Conservation (phyloP, 2,888 invertebrate genomes). For the Eristalinus sepulchralis region DNA sequence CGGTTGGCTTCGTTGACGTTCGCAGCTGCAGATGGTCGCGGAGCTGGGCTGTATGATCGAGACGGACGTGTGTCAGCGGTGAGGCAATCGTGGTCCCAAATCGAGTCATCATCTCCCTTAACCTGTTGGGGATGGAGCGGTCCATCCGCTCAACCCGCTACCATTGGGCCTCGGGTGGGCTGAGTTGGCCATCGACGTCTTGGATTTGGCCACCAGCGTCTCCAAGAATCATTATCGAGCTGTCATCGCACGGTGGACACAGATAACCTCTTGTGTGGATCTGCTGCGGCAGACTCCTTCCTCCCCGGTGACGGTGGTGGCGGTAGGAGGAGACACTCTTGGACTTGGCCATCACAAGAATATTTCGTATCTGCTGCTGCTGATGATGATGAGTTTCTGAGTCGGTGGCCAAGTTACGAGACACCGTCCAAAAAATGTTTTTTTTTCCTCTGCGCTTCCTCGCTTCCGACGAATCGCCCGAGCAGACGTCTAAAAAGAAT, state of each 20-base stretch:
- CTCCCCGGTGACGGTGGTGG: conserved; percentile 17
- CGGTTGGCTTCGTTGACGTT: conserved; percentile 47
- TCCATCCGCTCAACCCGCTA: not conserved
- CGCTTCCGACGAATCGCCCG: conserved; percentile 43
- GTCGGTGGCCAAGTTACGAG: conserved; percentile 74
- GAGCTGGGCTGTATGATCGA: conserved; percentile 79
- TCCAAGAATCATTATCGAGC: conserved; percentile 63
- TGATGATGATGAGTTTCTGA: conserved; percentile 74
- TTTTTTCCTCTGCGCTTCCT: conserved; percentile 32
- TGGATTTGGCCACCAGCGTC: conserved; percentile 67
- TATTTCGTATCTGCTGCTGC: conserved; percentile 51
- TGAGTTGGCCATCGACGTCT: conserved; percentile 65
- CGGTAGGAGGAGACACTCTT: conserved; percentile 74
- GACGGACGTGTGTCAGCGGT: conserved; percentile 76
- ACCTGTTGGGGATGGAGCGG: conserved; percentile 42
- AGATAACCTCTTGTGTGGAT: conserved; percentile 14
- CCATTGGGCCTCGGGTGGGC: not conserved
- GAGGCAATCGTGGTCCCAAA: conserved; percentile 55
- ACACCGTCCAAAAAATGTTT: conserved; percentile 65
- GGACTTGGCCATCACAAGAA: conserved; percentile 77
- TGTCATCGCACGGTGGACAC: conserved; percentile 62
- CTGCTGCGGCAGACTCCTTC: conserved; percentile 33
- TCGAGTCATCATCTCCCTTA: conserved; percentile 24
- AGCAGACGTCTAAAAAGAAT: conserved; percentile 54
- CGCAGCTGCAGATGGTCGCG: conserved; percentile 50